Base-by-base conservation (phyloP, 2,888 invertebrate species). In the Tolmerus cingulatus region DNA sequence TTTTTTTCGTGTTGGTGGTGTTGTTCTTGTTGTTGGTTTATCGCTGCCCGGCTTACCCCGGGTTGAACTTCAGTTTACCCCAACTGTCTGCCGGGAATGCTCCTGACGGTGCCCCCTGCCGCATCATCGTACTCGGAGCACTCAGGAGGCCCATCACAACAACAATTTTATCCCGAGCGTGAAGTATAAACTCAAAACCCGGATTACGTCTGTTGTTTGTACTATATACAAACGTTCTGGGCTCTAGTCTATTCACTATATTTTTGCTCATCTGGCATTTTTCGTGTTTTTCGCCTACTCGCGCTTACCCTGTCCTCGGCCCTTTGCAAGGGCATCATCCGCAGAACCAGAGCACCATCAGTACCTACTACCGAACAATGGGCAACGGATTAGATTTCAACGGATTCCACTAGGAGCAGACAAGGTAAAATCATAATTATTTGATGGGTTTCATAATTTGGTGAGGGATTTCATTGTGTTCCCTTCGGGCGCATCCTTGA, bases 381-480 rank as follows among this genome's bases (percentile, higher is more conserved):
- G 46, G 14, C 77, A 51, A 37, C 77, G 86, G 86, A 86, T 86
- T 86, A 77, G 77, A 86, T 86, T 86, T 77, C 86, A 78, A 14
- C 74, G 37, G 40, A 74, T 74, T 74, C 46, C 30, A 74, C 74
- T 85, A 46, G 46, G 30, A 43, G 37, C 74, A 77, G 77, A 55
- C 55, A 86, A 86, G 86, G 86, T 86, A 86, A 86, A 66, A 86
- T 86, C 86, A 86, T 86, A 86, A 77, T 86, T 86, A 51, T 85
- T 77, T 86, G 78, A 86, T 77, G 77, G 66, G 55, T 5, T 51
- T 55, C 55, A 86, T 86, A 78, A 57, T 57, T 86, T 77, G 9
- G 8, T 34, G 23, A 23, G 27, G 16, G 66, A 34, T 40, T 34
- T 37, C 19, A 27, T 78, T 37, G 55, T 77, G 27, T 30, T 86